Evolutionary conservation across 2,888 invertebrate genomes (phyloP), one percentile per base, ranked within the genome.

Genomic region (Lasius fuliginosus): DNA sequence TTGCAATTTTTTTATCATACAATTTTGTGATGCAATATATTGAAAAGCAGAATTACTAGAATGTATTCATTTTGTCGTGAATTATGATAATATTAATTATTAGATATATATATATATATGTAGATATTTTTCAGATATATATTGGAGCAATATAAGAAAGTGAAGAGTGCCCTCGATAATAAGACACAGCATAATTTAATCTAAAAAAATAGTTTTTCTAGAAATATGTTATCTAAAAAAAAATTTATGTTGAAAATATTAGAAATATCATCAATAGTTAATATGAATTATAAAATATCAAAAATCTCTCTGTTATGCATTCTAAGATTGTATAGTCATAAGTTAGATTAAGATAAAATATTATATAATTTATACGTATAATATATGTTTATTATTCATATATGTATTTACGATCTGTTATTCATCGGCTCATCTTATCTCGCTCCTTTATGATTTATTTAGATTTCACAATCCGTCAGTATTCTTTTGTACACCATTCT

Each of bases 81-180:
- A 69, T 12, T 79, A 56, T 58, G 33, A 49, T n/a, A 49, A 18
- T 64, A 27, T 18, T 49, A 71, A 3, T 23, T 42, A 49, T 40
- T 56, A 71, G 4, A n/a, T 65, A 33, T 76, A 76, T 83, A n/a
- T 65, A 33, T 76, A 76, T 83, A 36, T 82, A 49, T 6, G 23
- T 23, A 23, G 23, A 18, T n/a, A 49, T n/a, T n/a, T 92, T 88
- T 75, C 83, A 93, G 92, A 18, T 81, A 85, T 60, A 87, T 89
- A 33, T 87, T 91, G 73, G 86, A 89, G 77, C 91, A 88, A 79
- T 93, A 92, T 56, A 90, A 91, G 71, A 73, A 84, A 62, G 86
- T 92, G 67, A 75, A 87, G 49, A 68, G 36, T 56, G 81, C 88
- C 67, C 86, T 92, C 49, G 81, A 81, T 77, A 86, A 74, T 88